A percentile compares a stretch with the other conserved stretches of the same genome.
Conservation (phyloP, 2,113 vertebrate species). For the Carettochelys insculpta region DNA sequence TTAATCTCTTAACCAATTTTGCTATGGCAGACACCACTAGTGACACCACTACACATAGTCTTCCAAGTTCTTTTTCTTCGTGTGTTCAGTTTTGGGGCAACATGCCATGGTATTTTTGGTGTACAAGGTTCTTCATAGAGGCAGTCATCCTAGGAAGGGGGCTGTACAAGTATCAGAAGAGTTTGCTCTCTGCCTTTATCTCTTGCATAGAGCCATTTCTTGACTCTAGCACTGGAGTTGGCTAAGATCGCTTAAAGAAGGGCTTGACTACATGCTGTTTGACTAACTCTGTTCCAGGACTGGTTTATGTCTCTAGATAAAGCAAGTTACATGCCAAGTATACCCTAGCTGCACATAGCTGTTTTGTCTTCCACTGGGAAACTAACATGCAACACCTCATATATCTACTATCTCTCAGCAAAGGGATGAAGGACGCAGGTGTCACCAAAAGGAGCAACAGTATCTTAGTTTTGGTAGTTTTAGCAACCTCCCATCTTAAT, state of each 20-base stretch:
- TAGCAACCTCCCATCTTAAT: not conserved
- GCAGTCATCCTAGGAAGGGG: not conserved
- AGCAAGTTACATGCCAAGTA: not conserved
- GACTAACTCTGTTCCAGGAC: rapidly evolving
- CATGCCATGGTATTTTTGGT: not conserved
- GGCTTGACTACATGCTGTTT: rapidly evolving
- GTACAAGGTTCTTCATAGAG: not conserved
- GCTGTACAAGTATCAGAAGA: not conserved
- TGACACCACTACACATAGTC: rapidly evolving
- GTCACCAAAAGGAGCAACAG: not conserved
- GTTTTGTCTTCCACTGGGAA: not conserved
- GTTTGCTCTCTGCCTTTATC: not conserved
- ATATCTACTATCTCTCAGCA: not conserved
- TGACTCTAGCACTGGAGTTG: not conserved
- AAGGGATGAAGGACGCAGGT: not conserved
- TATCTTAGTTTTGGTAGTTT: rapidly evolving
- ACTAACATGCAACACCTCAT: rapidly evolving
- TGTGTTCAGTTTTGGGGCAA: rapidly evolving
- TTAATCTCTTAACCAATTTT: not conserved
- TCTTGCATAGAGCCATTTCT: not conserved
- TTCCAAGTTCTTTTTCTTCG: not conserved
- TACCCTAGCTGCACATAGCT: rapidly evolving
- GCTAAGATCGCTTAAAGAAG: not conserved
- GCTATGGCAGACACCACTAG: rapidly evolving
- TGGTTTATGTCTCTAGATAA: rapidly evolving